Base-by-base conservation (phyloP, 2,113 vertebrate species). In the Montifringilla adamsi region DNA sequence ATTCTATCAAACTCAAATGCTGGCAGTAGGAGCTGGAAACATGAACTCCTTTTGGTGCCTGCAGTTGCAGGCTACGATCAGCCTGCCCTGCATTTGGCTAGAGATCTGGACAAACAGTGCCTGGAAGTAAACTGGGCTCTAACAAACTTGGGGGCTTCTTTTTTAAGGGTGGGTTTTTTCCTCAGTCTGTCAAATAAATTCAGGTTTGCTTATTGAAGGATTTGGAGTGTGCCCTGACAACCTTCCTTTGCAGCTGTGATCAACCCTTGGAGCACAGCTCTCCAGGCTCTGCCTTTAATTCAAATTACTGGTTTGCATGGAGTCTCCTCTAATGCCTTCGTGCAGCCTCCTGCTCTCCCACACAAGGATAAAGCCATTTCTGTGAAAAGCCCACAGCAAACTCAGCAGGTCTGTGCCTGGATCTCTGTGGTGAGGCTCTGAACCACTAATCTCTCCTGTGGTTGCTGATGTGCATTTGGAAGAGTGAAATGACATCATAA, bases 1-100 rank as follows among this genome's bases (percentile, higher is more conserved):
- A 58, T 96, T 97, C 85, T 93, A 47, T 96, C 83, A 88, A 94
- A 74, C 39, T 63, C 70, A 69, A 74, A 22, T 56, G 68, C 60
- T 12, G 19, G 50, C 15, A 33, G 41, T 58, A 89, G 49, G 81
- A 85, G 31, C 41, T 83, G 76, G 56, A 91, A 89, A 70, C 43
- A 3, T 20, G 53, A 73, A 69, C 63, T 91, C 31, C 24, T 84
- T 76, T 69, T 69, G 21, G 80, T 89, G 67, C 63, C 75, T 95
- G 70, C 21, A 55, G 21, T 66, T 84, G 28, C 35, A 69, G 43
- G 33, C 11, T 2, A 1, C 0, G 0, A 31, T 84, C 1, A 1
- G 13, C 58, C 68, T 94, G 41, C 58, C 56, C 83, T 68, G 58
- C 15, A 6, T 89, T 94, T 92, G 56, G 5, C 47, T 66, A 30